Base-by-base conservation (phyloP, 2,797 vertebrate species). In the Melanotaenia boesemani region DNA sequence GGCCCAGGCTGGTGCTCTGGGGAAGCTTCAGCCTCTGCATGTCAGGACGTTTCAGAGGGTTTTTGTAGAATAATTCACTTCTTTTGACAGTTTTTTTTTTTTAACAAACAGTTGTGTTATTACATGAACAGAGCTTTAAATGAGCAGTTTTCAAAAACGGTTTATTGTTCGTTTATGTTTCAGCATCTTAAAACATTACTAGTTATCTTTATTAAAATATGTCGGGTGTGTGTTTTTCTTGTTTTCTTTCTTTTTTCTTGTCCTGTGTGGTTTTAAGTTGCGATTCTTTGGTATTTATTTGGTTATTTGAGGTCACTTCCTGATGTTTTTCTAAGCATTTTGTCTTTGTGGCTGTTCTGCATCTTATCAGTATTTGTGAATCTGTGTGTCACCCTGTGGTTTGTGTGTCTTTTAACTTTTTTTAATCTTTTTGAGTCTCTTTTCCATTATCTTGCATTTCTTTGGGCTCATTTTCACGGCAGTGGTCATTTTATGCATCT, bases 211-310 rank as follows among this genome's bases (percentile, higher is more conserved):
- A 20, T 12, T 20, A 18, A 48, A 48, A 48, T 6, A 44, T 48
- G 44, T 18, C 20, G 39, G 39, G 44, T 46, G 44, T n/a, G 13
- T 16, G 7, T 50, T 22, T 50, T 50, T 10, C 3, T 2, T 22
- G 4, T n/a, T 22, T 9, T 54, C 1, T 5, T 24, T 5, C 1
- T 55, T 3, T 5, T 26, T 46, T 9, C 46, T 5, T 28, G 18
- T 20, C 28, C 16, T 6, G 44, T 28, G 8, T 61, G n/a, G 8
- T 13, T 54, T 26, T n/a, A n/a, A 2, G 0, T n/a, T 0, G 8
- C 26, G n/a, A 30, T 30, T 55, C 39, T 66, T 18, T 48, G 6
- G 44, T 48, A 20, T n/a, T 48, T 20, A 46, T 48, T 48, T 48
- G 44, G 18, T 46, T 46, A 46, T 15, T 6, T 16, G 20, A 36